A percentile compares a stretch with the other conserved stretches of the same genome.
Conservation (phyloP, 2,113 vertebrate genomes). For the Protobothrops flavoviridis region DNA sequence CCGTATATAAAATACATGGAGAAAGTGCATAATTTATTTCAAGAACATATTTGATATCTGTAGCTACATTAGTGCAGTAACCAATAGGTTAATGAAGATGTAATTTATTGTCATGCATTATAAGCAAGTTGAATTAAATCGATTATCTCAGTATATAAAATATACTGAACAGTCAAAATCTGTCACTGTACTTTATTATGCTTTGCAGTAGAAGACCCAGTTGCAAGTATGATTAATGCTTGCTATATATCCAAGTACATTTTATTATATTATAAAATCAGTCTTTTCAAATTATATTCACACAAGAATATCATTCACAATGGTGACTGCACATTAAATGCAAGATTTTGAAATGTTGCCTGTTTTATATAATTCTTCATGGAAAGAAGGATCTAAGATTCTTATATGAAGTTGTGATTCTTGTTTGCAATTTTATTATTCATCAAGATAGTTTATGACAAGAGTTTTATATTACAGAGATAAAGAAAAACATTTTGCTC, state of each 20-base stretch:
- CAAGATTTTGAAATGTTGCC: background rate
- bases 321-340: background rate
- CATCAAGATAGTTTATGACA: background rate
- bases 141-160: background rate
- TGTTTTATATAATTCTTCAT: background rate
- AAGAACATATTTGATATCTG: background rate
- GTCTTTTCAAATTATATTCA: background rate
- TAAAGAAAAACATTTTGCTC: background rate
- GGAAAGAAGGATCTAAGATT: background rate
- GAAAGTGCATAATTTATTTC: background rate
- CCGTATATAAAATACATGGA: background rate
- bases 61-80: background rate
- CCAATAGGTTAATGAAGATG: background rate
- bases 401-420: accelerated
- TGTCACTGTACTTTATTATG: background rate
- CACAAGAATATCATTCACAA: background rate
- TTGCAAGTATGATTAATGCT: background rate
- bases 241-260: accelerated
- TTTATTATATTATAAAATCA: background rate
- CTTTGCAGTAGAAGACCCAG: background rate
- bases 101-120: background rate
- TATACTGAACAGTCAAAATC: background rate
- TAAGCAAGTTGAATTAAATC: background rate
- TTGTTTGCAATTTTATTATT: background rate
- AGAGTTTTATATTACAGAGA: background rate